phyloP scores from a whole-genome alignment of 2,113 vertebrate genomes.

The Sakesphorus luctuosus region DNA sequence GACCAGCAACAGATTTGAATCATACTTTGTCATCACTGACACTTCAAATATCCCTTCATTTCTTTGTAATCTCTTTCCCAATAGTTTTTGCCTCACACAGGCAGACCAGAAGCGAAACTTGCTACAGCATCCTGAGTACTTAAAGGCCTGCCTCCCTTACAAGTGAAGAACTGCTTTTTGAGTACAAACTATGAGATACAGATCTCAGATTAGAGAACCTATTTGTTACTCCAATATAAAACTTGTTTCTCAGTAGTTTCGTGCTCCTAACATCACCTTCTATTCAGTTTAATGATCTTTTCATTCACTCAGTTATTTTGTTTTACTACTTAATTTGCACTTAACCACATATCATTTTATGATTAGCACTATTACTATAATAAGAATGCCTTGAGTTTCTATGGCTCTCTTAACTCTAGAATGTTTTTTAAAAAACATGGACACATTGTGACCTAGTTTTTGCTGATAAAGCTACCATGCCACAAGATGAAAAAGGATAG shows the following conservation, averaged over 20 bases:
- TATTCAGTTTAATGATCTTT: slow-evolving; percentile 3
- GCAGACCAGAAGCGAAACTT: slow-evolving; percentile 30
- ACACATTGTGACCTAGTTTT: background rate
- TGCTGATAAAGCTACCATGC: background rate
- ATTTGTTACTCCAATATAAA: slow-evolving; percentile 8
- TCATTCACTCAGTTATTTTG: slow-evolving; percentile 36
- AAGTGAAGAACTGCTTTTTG: slow-evolving; percentile 38
- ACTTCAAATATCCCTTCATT: slow-evolving; percentile 76
- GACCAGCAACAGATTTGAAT: slow-evolving; percentile 50
- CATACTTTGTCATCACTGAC: slow-evolving; percentile 67
- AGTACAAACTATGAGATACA: background rate
- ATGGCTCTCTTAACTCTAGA: background rate
- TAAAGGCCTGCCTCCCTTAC: background rate
- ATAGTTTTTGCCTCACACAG: slow-evolving; percentile 25
- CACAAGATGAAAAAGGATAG: background rate
- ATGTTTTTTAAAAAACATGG: background rate
- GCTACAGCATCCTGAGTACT: slow-evolving; percentile 22
- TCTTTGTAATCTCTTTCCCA: slow-evolving; percentile 61
- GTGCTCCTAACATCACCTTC: slow-evolving; percentile 5
- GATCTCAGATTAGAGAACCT: background rate
- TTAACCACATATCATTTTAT: slow-evolving; percentile 30
- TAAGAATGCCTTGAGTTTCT: background rate
- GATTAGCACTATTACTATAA: background rate
- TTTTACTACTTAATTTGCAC: slow-evolving; percentile 46
- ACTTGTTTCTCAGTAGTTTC: slow-evolving; percentile 14